Conservation (phyloP, 1,140 invertebrate genomes). For the Carposina sasakii region DNA sequence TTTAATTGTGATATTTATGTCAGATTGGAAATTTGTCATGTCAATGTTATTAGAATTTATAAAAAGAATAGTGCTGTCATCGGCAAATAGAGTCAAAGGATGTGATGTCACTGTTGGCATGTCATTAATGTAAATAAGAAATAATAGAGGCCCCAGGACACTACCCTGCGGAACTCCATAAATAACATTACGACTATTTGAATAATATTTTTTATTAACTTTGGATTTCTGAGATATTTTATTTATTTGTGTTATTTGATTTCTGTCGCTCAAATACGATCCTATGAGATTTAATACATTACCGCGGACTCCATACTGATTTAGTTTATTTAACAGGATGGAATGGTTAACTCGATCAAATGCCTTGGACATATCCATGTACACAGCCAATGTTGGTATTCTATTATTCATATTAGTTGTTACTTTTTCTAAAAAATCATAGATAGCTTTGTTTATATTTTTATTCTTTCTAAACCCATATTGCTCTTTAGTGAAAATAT, state of each 20-base stretch:
- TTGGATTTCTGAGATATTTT: background rate
- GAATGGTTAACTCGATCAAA: slow-evolving; percentile 18
- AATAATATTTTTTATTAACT: background rate
- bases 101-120: background rate
- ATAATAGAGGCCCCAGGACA: background rate
- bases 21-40: background rate
- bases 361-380: slow-evolving; percentile 18
- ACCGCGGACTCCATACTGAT: slow-evolving; percentile 16
- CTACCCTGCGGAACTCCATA: background rate
- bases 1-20: background rate
- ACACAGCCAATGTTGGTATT: slow-evolving; percentile 21
- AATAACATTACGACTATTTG: background rate
- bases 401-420: slow-evolving; percentile 17
- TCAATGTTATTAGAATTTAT: background rate
- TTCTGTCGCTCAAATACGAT: background rate
- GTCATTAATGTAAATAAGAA: slow-evolving; percentile 1
- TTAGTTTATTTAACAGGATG: slow-evolving; percentile 12
- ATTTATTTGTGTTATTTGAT: background rate
- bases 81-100: background rate
- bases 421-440: slow-evolving; percentile 6
- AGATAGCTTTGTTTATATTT: slow-evolving; percentile 6
- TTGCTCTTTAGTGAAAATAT: slow-evolving; percentile 1
- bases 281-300: background rate
- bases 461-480: slow-evolving; percentile 6
- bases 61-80: background rate